Evolutionary conservation across 2,888 invertebrate genomes (phyloP).

Genomic region (Heliconius aoede): DNA sequence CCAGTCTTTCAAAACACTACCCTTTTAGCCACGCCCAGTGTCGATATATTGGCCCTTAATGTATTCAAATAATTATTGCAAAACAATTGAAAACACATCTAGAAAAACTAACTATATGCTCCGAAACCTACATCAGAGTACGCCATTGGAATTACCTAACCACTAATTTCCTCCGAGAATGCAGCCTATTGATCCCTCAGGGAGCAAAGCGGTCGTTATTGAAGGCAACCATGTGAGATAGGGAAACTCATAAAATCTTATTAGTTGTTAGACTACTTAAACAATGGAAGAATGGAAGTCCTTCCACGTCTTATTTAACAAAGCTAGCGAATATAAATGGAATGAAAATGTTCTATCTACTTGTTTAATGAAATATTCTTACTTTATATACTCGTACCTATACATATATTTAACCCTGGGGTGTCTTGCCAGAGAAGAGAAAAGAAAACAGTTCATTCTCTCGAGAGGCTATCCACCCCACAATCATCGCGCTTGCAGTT

Average conservation of each 20-base stretch:
- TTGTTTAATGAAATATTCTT: neutral
- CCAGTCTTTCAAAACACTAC: no score
- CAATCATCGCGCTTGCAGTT: no score
- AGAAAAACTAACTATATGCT: slow-evolving; percentile 7
- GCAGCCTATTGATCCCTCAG: slow-evolving; percentile 55
- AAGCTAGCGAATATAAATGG: neutral
- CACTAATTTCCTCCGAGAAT: slow-evolving; percentile 60
- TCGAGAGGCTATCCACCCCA: no score
- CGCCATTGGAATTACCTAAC: slow-evolving; percentile 43
- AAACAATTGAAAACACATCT: slow-evolving; percentile 6
- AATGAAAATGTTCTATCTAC: neutral
- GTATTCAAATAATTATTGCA: neutral
- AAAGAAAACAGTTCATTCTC: no score
- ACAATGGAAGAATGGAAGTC: neutral
- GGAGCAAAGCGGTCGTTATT: slow-evolving; percentile 50
- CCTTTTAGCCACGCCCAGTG: no score
- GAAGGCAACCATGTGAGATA: slow-evolving; percentile 50
- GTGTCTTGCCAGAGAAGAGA: no score
- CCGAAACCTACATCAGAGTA: slow-evolving; percentile 25
- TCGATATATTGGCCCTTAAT: no score
- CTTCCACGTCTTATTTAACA: neutral
- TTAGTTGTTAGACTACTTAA: slow-evolving; percentile 44
- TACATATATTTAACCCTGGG: no score
- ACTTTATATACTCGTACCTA: neutral
- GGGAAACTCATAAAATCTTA: slow-evolving; percentile 55